phyloP scores from a whole-genome alignment of 2,888 invertebrate genomes.

The Dynastes maya region DNA sequence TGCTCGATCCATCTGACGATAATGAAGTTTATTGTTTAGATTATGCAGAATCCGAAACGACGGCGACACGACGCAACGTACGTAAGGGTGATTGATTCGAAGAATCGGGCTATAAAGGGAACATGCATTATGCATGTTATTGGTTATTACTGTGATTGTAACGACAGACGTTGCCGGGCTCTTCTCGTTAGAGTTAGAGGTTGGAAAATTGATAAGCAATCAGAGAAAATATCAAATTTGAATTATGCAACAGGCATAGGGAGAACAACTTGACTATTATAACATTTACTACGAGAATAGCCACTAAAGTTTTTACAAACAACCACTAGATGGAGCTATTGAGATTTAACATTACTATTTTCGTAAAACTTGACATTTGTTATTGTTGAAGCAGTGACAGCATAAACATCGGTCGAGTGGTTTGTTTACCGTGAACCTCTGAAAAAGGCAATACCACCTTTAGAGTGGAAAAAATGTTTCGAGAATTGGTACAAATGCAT shows the following conservation, averaged over 20 bases:
- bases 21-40: slow-evolving; percentile 34
- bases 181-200: background rate
- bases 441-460: no score
- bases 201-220: no score
- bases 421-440: no score
- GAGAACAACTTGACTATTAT: background rate
- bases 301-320: no score
- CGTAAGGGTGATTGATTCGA: background rate
- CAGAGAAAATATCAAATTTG: background rate
- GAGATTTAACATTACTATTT: background rate
- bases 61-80: background rate
- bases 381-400: no score
- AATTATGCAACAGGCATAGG: background rate
- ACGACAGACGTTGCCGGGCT: background rate
- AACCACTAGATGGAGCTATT: background rate
- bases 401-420: no score
- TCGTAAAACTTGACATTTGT: background rate
- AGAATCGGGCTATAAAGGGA: slow-evolving; percentile 2
- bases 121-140: slow-evolving; percentile 36
- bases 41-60: slow-evolving; percentile 17
- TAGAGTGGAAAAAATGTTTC: no score
- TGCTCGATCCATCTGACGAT: slow-evolving; percentile 18
- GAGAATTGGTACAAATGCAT: no score
- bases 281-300: background rate
- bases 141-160: slow-evolving; percentile 2